A percentile compares a stretch with the other conserved stretches of the same genome.
These are phyloP conservation scores for Mnemiopsis leidyi DNA, from an alignment of 37 sponge, comb jelly and placozoan species.

Conservation along the genomic window DNA sequence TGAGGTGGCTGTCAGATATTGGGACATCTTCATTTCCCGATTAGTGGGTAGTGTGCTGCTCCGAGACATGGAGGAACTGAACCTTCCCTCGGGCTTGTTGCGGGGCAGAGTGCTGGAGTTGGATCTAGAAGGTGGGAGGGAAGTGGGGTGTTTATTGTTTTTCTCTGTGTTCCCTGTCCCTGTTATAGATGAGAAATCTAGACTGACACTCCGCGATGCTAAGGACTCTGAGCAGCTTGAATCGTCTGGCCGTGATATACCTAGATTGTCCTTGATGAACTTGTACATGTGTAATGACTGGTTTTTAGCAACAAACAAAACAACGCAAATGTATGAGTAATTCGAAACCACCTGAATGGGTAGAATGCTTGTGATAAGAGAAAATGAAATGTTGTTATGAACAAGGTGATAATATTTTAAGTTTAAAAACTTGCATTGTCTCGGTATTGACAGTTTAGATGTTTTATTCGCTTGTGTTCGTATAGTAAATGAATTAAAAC, in stretches of 20 bases:
- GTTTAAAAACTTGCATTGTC: too few species aligned
- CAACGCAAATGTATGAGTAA: too few species aligned
- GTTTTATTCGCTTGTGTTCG: too few species aligned
- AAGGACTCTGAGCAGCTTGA: neutral
- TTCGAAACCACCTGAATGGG: too few species aligned
- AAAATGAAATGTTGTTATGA: too few species aligned
- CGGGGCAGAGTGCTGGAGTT: neutral
- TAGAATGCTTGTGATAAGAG: too few species aligned
- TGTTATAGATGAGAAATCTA: neutral
- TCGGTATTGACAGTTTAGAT: too few species aligned
- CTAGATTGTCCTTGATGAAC: neutral
- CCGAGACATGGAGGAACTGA: neutral
- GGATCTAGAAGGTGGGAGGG: neutral
- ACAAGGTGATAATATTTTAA: too few species aligned
- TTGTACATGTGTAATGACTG: neutral
- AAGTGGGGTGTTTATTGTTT: neutral
- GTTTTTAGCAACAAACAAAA: too few species aligned
- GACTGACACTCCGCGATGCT: neutral
- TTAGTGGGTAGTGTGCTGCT: neutral
- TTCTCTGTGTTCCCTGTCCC: neutral
- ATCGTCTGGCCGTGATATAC: neutral
- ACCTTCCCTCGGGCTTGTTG: neutral
- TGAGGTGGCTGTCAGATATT: neutral
- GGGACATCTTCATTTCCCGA: neutral
- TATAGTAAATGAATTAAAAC: too few species aligned